phyloP scores from a whole-genome alignment of 2,888 invertebrate species.

The Thera obeliscata region DNA sequence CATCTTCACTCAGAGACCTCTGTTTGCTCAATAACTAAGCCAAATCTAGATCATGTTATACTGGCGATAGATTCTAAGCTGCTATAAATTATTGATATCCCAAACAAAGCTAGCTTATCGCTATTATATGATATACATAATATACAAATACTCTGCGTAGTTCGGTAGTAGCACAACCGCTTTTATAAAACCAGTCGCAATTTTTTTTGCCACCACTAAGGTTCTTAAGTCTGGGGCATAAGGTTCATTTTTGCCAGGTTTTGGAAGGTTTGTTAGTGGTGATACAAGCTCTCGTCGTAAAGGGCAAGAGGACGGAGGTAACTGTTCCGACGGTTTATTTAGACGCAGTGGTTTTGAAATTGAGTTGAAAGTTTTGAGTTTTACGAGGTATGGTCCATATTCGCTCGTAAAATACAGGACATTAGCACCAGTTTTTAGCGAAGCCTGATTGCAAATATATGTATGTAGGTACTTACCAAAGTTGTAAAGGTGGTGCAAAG shows the following conservation, averaged over 20 bases:
- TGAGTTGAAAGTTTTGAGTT: conserved; percentile 51
- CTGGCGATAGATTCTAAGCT: conserved; percentile 36
- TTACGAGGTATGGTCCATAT: conserved; percentile 40
- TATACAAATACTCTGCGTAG: conserved; percentile 56
- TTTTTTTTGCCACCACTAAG: conserved; percentile 36
- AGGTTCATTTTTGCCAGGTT: conserved; percentile 33
- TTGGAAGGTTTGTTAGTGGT: conserved; percentile 30
- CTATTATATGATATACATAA: conserved; percentile 47
- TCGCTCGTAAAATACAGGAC: conserved; percentile 38
- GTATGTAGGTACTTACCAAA: no score
- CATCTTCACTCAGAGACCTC: conserved; percentile 19
- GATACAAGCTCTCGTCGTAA: conserved; percentile 48
- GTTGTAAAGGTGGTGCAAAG: no score
- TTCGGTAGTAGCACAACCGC: conserved; percentile 61
- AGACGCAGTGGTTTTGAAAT: conserved; percentile 59
- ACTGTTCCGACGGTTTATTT: conserved; percentile 61
- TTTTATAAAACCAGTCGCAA: conserved; percentile 60
- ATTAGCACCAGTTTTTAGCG: conserved; percentile 9
- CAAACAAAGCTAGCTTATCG: conserved; percentile 50
- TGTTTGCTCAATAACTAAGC: neutral
- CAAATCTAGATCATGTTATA: conserved; percentile 22
- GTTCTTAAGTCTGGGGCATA: conserved; percentile 32
- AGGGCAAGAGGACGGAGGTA: conserved; percentile 64
- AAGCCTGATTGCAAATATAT: neutral
- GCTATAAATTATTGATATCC: conserved; percentile 48